phyloP scores from a whole-genome alignment of 2,113 vertebrate species.

The Pteropus alecto region DNA sequence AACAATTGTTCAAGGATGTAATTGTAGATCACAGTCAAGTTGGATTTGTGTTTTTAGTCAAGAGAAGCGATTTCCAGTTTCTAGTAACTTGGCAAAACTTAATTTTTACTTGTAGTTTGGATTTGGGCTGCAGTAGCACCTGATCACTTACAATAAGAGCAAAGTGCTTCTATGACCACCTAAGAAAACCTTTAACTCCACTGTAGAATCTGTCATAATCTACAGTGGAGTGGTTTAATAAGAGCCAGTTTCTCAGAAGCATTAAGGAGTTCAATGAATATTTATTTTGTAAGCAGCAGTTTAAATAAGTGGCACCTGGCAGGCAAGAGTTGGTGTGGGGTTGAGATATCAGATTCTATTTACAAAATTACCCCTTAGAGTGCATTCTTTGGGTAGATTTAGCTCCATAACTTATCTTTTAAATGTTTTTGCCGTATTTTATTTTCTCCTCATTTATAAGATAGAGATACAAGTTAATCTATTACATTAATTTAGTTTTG shows the following conservation, averaged over 20 bases:
- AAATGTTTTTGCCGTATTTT: neutral
- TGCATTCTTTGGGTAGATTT: neutral
- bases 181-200: neutral
- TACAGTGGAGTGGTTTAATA: neutral
- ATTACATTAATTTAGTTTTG: neutral
- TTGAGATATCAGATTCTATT: neutral
- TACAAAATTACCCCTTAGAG: neutral
- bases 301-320: neutral
- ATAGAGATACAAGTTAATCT: neutral
- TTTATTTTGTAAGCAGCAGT: neutral
- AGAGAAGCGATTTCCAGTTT: neutral
- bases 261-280: neutral
- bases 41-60: neutral
- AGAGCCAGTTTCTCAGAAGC: neutral
- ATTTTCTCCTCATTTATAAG: neutral
- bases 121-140: neutral
- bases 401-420: neutral
- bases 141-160: neutral
- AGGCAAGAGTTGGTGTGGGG: neutral
- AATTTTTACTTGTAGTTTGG: neutral
- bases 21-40: neutral
- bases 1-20: neutral
- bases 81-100: neutral
- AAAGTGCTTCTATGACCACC: neutral
- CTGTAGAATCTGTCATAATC: neutral